These are phyloP conservation scores for Athene noctua DNA, from an alignment of 2,113 vertebrate genomes.

Conservation along the genomic window DNA sequence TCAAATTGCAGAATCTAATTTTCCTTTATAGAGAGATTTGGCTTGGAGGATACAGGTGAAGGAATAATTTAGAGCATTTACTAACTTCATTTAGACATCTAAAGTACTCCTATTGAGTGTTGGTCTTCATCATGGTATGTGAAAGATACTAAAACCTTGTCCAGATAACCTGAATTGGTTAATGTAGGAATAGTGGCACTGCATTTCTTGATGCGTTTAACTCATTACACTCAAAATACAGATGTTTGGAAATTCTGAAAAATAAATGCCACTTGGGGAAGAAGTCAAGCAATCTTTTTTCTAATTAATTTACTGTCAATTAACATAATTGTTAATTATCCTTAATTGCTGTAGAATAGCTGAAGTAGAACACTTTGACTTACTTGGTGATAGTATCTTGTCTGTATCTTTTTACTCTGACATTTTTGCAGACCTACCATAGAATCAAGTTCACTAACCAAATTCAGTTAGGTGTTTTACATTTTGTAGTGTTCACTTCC, in stretches of 20 bases:
- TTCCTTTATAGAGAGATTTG: background rate
- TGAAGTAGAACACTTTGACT: background rate
- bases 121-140: background rate
- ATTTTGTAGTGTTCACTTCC: background rate
- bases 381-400: fast-evolving
- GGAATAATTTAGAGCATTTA: background rate
- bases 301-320: background rate
- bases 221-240: background rate
- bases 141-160: background rate
- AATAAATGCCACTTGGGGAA: background rate
- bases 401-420: background rate
- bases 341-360: background rate
- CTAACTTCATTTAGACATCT: background rate
- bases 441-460: background rate
- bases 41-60: background rate
- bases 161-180: background rate
- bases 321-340: background rate
- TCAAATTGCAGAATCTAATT: background rate
- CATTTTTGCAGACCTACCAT: background rate
- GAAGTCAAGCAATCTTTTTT: background rate
- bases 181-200: background rate
- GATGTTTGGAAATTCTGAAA: background rate
- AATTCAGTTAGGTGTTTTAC: background rate
- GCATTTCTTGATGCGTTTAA: background rate
- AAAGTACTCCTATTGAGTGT: background rate